Conservation (phyloP, 2,888 invertebrate species). For the Meganola albula region DNA sequence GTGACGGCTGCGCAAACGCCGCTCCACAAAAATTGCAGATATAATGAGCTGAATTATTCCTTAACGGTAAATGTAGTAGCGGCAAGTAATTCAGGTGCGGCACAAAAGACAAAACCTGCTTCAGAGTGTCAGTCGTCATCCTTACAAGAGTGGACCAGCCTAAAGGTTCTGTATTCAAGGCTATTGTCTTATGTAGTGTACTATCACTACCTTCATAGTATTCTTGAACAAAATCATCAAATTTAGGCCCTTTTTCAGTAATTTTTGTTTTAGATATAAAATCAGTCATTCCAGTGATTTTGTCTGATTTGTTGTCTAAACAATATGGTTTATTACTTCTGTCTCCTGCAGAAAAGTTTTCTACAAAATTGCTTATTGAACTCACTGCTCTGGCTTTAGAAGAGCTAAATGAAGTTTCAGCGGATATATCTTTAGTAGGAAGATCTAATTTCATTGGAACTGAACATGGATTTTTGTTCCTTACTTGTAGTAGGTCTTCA, state of each 20-base stretch:
- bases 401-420: conserved; percentile 47
- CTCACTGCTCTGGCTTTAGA: conserved; percentile 21
- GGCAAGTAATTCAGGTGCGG: conserved; percentile 45
- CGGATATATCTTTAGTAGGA: conserved; percentile 47
- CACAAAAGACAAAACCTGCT: conserved; percentile 46
- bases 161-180: conserved; percentile 64
- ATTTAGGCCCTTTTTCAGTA: not conserved
- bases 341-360: conserved; percentile 1
- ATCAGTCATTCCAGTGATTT: not conserved
- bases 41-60: conserved; percentile 27
- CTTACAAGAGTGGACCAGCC: conserved; percentile 46
- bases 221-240: no score
- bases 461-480: conserved; percentile 26
- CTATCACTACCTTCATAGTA: not conserved
- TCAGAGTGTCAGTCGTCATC: conserved; percentile 49
- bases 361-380: conserved; percentile 5
- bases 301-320: no score
- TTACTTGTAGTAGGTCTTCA: conserved; percentile 33
- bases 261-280: not conserved
- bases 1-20: conserved; percentile 42
- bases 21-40: conserved; percentile 59
- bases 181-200: conserved; percentile 38
- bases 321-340: not conserved
- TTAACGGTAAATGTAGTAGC: conserved; percentile 27
- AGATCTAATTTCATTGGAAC: conserved; percentile 42